Percentiles rank a stretch among this genome's conserved stretches.
phyloP scores from a whole-genome alignment of 1,140 invertebrate genomes.

The Trichonephila clavipes region DNA sequence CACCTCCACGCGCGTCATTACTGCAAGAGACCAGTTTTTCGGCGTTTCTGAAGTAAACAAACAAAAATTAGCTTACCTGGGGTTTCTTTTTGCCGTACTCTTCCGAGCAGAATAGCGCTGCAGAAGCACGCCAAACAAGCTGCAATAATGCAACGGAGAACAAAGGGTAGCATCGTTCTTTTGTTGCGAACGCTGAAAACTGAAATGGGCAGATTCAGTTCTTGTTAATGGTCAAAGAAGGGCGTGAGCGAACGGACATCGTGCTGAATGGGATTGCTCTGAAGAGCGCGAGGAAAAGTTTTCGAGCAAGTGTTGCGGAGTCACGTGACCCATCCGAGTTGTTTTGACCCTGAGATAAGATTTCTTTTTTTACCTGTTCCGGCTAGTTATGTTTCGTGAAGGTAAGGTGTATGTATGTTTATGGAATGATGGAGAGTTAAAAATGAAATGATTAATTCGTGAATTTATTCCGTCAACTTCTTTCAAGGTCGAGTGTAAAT shows the following conservation, averaged over 20 bases:
- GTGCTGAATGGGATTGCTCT: neutral
- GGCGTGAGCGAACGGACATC: neutral
- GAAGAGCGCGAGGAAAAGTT: neutral
- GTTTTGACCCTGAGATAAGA: slow-evolving; percentile 27
- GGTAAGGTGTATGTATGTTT: no score
- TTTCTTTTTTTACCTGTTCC: neutral
- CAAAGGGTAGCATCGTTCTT: neutral
- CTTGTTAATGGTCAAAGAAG: neutral
- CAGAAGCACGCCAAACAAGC: slow-evolving; percentile 15
- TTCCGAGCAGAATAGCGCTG: slow-evolving; percentile 44
- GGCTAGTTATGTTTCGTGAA: neutral
- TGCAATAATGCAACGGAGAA: neutral
- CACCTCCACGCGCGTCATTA: neutral
- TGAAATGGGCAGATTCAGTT: no score
- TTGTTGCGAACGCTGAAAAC: neutral
- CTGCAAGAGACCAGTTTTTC: neutral
- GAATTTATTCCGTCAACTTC: no score
- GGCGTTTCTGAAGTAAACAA: neutral
- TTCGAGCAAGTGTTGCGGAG: neutral
- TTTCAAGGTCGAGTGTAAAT: no score
- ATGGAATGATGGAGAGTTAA: no score
- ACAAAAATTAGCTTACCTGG: slow-evolving; percentile 33
- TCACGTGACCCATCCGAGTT: slow-evolving; percentile 29
- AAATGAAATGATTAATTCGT: no score
- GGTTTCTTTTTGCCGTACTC: slow-evolving; percentile 7